Base-by-base conservation (phyloP, 2,888 invertebrate genomes). In the Galeopsomyia nigrocyanea region DNA sequence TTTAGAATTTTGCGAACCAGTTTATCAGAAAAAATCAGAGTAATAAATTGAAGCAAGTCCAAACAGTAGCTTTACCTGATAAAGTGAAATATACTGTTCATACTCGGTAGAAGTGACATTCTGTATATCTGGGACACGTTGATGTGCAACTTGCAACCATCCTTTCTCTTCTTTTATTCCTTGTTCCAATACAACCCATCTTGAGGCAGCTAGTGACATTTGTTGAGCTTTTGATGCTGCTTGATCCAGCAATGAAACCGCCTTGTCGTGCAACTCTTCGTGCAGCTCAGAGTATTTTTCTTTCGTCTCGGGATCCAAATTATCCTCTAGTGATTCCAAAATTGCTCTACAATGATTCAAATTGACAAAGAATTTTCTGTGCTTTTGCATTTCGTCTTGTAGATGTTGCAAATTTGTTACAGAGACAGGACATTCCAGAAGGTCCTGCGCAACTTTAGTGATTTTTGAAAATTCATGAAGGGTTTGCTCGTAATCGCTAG, bases 381-480 rank as follows among this genome's bases (percentile, higher is more conserved):
- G 95, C 82, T 94, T 95, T 80, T 95, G 95, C 87, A 96, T 94
- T 87, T 95, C 95, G 80, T 95, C 94, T 80, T 94, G 94, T n/a
- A 96, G 87, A 79, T 95, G 94, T 79, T 93, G 92, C 74, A 95
- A 87, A 78, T 92, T 92, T 50, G 90, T 90, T 0, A 95, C 94
- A 9, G 91, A 90, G 47, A 95, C 92, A 56, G 93, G 92, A 77
- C 92, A 92, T 77, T 94, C 93, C 9, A 96, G 89, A 50, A 95
- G 87, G 55, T 92, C 92, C 84, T 95, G 94, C 0, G 96, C 95
- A 7, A 95, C 90, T 65, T 94, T 92, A 3, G 94, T 94, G 46
- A 96, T 95, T 82, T 95, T 94, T 13, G 92, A 91, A 79, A 96
- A 95, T 83, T 96, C 96, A 82, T 93, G 93, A 13, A 96, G 87